phyloP scores from a whole-genome alignment of 2,797 vertebrate genomes.

The Sphenodon punctatus region DNA sequence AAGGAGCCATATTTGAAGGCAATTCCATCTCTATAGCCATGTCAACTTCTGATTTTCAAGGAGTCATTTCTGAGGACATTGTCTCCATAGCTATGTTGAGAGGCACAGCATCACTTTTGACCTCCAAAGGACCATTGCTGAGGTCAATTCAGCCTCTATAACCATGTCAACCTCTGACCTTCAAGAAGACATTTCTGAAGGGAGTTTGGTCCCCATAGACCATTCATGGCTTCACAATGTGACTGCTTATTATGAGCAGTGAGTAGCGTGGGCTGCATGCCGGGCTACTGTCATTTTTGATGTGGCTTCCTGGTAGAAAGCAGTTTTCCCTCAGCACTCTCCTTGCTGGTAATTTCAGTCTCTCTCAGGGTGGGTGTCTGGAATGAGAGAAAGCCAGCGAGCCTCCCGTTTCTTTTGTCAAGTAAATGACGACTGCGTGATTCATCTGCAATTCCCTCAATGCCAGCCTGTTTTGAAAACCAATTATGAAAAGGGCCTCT shows the following conservation, averaged over 20 bases:
- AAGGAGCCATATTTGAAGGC: too few relatives aligned
- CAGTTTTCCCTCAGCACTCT: background rate
- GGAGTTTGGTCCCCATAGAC: background rate
- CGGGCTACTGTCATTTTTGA: background rate
- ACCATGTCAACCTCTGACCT: too few relatives aligned
- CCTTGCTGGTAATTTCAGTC: background rate
- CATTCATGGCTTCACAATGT: too few relatives aligned
- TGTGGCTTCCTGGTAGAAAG: background rate
- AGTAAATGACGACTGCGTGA: background rate
- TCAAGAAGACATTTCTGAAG: background rate
- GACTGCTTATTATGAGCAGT: too few relatives aligned
- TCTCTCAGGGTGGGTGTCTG: background rate
- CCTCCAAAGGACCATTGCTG: too few relatives aligned
- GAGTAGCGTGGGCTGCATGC: too few relatives aligned
- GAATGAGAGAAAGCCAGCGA: background rate
- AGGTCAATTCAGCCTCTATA: too few relatives aligned
- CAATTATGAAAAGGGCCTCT: background rate
- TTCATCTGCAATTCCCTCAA: background rate
- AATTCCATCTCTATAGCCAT: too few relatives aligned
- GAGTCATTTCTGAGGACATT: too few relatives aligned
- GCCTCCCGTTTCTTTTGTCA: background rate
- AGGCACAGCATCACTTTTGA: too few relatives aligned
- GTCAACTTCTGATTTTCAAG: too few relatives aligned
- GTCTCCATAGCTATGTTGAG: too few relatives aligned
- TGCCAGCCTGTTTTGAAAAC: background rate